Evolutionary conservation across 2,888 invertebrate genomes (phyloP), one percentile per base, ranked within the genome.

Genomic region (Venusia cambrica): DNA sequence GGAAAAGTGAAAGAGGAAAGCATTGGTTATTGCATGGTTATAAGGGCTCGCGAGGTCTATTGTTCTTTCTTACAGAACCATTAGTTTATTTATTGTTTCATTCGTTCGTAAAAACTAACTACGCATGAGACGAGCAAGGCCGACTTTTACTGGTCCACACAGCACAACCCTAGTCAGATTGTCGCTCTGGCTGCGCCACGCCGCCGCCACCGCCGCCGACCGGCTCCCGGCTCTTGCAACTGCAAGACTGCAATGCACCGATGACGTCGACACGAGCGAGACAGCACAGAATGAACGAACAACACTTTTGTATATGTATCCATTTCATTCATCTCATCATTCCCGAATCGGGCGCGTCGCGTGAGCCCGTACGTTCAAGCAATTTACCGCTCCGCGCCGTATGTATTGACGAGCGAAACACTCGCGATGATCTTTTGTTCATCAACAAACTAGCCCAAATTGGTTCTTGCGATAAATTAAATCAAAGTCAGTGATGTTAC

Each of bases 371-470:
- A 38, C 42, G 58, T 45, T 62, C n/a, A n/a, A n/a, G n/a, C n/a
- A n/a, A n/a, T n/a, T 55, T 52, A 52, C 48, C 51, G 44, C 48
- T 44, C 51, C 48, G 47, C 48, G n/a, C n/a, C n/a, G n/a, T n/a
- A n/a, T n/a, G n/a, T n/a, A 43, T 38, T 43, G 38, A 45, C 54
- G 54, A 55, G 44, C 33, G 48, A 41, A 54, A 48, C 54, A 49
- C 48, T 48, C 73, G 70, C 72, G 72, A 78, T 71, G 70, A 70
- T 54, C 58, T 62, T 61, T 71, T 76, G 74, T 80, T 81, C 78
- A 66, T 77, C 72, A 83, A 84, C 76, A 78, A 77, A 73, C 39
- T 48, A 51, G 38, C 37, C 8, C 40, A 37, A 37, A 54, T 62
- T 68, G 70, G 73, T 54, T 62, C 51, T 44, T 73, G 67, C 63